A percentile compares a stretch with the other conserved stretches of the same genome.
Evolutionary conservation across 2,113 vertebrate species (phyloP).

Genomic region (Sakesphorus luctuosus): DNA sequence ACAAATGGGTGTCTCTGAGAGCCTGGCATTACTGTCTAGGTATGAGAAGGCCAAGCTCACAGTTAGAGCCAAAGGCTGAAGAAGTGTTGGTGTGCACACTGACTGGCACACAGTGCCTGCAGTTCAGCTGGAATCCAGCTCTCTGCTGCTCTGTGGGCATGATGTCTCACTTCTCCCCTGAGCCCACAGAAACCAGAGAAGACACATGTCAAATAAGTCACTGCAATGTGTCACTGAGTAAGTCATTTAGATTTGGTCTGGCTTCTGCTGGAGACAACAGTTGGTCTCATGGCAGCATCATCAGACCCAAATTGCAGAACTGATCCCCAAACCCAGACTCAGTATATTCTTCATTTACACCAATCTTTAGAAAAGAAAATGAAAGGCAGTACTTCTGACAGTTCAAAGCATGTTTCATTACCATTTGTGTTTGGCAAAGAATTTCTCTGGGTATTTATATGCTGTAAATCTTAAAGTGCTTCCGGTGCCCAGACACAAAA

Average conservation of each 20-base stretch:
- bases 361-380: neutral
- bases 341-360: neutral
- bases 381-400: neutral
- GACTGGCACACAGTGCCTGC: neutral
- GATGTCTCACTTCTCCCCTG: neutral
- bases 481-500: neutral
- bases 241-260: neutral
- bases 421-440: constrained; percentile 17
- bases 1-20: neutral
- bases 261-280: neutral
- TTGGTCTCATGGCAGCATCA: neutral
- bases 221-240: neutral
- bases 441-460: constrained; percentile 18
- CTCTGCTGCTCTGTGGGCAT: neutral
- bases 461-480: neutral
- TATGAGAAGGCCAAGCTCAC: neutral
- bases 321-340: neutral
- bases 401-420: constrained; percentile 11
- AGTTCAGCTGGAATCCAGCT: neutral
- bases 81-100: neutral
- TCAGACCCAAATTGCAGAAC: neutral
- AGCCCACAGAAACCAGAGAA: neutral
- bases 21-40: neutral
- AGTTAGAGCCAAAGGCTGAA: neutral
- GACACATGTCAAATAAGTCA: neutral